These are phyloP conservation scores for Holotrichia oblita DNA, from an alignment of 1,140 invertebrate genomes.

Conservation along the genomic window DNA sequence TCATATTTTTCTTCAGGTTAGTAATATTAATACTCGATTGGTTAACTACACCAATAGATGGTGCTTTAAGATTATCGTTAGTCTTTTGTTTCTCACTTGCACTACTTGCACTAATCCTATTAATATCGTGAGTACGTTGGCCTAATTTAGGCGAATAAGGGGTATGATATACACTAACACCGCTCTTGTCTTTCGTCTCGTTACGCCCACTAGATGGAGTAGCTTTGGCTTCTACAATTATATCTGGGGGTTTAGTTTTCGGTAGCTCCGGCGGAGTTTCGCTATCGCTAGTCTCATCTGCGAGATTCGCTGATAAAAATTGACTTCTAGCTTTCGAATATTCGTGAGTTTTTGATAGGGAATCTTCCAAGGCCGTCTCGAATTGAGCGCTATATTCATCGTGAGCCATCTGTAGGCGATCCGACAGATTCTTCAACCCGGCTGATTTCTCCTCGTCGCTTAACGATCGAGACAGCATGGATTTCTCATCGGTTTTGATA, in stretches of 20 bases:
- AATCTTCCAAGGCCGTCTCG: slow-evolving; percentile 54
- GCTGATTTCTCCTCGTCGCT: slow-evolving; percentile 68
- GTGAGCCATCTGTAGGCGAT: slow-evolving; percentile 24
- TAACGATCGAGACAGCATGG: slow-evolving; percentile 57
- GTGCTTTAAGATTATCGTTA: background rate
- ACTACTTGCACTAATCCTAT: slow-evolving; percentile 38
- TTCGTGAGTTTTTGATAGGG: slow-evolving; percentile 46
- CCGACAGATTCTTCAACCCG: slow-evolving; percentile 50
- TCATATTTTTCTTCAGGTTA: slow-evolving; percentile 52
- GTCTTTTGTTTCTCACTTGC: slow-evolving; percentile 26
- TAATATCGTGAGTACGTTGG: slow-evolving; percentile 1
- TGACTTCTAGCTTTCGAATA: slow-evolving; percentile 58
- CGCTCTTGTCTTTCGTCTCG: slow-evolving; percentile 38
- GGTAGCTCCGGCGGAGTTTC: slow-evolving; percentile 58
- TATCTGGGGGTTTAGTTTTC: slow-evolving; percentile 54
- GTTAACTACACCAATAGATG: background rate
- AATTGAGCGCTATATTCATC: slow-evolving; percentile 54
- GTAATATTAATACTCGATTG: slow-evolving; percentile 47
- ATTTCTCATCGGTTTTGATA: slow-evolving; percentile 19
- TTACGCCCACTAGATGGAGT: background rate
- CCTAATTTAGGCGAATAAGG: slow-evolving; percentile 10
- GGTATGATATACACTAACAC: slow-evolving; percentile 22
- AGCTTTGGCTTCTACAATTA: background rate
- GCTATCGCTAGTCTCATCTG: slow-evolving; percentile 47
- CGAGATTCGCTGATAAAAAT: slow-evolving; percentile 60